These are phyloP conservation scores for Autographa pulchrina DNA, from an alignment of 2,888 invertebrate genomes.

Conservation along the genomic window DNA sequence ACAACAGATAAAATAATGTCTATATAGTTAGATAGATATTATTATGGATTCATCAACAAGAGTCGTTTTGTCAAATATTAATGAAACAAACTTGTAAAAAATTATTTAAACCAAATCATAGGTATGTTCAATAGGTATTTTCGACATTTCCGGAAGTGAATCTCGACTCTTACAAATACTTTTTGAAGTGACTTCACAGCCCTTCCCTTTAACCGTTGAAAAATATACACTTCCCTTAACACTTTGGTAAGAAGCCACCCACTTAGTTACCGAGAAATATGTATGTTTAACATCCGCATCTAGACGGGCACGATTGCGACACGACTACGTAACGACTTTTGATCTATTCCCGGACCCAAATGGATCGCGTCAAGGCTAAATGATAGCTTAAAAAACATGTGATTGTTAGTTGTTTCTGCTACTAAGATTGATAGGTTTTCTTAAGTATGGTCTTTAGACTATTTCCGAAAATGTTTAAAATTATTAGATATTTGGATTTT, in stretches of 20 bases:
- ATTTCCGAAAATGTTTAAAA: no score
- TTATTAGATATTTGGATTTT: no score
- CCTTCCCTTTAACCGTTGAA: slow-evolving; percentile 8
- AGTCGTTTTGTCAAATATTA: neutral
- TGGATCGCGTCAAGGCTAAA: slow-evolving; percentile 73
- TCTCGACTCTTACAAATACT: neutral
- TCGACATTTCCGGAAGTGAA: neutral
- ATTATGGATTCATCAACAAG: neutral
- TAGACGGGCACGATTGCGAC: slow-evolving; percentile 68
- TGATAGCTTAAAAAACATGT: slow-evolving; percentile 73
- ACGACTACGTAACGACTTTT: slow-evolving; percentile 74
- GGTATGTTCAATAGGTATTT: neutral
- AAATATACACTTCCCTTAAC: slow-evolving; percentile 19
- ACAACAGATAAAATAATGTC: no score
- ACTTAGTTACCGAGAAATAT: slow-evolving; percentile 68
- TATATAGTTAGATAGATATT: no score
- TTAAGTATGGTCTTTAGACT: no score
- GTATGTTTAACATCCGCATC: slow-evolving; percentile 78
- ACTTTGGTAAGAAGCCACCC: slow-evolving; percentile 46
- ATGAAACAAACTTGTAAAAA: neutral
- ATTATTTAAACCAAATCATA: neutral
- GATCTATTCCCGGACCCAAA: slow-evolving; percentile 84
- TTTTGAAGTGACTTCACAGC: neutral
- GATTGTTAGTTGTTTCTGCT: slow-evolving; percentile 41
- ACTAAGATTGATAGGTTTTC: slow-evolving; percentile 17